These are phyloP conservation scores for Tympanoctomys barrerae DNA, from an alignment of 2,797 vertebrate genomes.

Conservation along the genomic window DNA sequence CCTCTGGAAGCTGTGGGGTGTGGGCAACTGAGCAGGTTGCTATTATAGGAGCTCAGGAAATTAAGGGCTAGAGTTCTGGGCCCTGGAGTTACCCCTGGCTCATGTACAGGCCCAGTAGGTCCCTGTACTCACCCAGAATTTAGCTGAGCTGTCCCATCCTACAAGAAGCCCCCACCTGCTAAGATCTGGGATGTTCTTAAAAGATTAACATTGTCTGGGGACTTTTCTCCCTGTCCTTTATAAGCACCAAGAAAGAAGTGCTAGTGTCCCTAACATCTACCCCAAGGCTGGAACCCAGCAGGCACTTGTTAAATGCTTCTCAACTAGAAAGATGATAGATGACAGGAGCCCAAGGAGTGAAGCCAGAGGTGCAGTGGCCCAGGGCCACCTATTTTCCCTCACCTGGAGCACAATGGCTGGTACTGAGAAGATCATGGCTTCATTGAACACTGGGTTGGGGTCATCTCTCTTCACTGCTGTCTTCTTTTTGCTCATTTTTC, in stretches of 20 bases:
- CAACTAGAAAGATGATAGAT: not conserved
- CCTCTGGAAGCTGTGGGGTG: not conserved
- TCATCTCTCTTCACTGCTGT: conserved; percentile 96
- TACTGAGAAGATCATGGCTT: conserved; percentile 99
- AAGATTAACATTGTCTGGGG: not conserved
- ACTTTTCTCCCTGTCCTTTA: not conserved
- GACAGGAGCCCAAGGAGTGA: not conserved
- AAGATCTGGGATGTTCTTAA: not conserved
- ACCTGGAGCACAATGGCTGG: conserved; percentile 97
- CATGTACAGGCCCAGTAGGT: not conserved
- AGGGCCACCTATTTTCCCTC: conserved; percentile 31
- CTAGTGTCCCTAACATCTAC: not conserved
- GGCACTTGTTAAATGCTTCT: not conserved
- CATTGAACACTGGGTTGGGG: conserved; percentile 97
- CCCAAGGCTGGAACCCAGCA: not conserved
- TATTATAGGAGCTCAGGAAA: not conserved
- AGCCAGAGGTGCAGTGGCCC: not conserved
- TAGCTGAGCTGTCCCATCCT: not conserved
- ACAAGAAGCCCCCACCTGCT: not conserved
- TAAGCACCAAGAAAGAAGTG: not conserved
- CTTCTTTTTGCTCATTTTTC: conserved; percentile 99
- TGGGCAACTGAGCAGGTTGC: not conserved
- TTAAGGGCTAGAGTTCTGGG: not conserved
- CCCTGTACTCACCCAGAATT: not conserved
- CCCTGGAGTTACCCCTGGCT: not conserved